phyloP scores from a whole-genome alignment of 2,797 vertebrate genomes.

The Malurus leucopterus region DNA sequence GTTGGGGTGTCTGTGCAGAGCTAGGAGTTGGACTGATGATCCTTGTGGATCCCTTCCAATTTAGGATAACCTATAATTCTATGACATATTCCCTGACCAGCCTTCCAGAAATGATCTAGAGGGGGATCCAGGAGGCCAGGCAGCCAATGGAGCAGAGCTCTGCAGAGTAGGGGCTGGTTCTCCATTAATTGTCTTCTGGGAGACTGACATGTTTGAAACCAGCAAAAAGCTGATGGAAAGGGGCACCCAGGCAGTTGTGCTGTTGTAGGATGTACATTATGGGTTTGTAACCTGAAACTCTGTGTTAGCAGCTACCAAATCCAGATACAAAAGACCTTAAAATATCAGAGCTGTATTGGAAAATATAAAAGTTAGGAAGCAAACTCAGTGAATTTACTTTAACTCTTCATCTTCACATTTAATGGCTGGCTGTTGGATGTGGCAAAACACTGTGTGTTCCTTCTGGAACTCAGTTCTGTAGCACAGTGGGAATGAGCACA shows the following conservation, averaged over 20 bases:
- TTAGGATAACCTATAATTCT: not conserved
- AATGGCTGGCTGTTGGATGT: not conserved
- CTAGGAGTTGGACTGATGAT: accelerated
- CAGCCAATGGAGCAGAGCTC: not conserved
- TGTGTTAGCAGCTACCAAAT: not conserved
- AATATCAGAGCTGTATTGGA: not conserved
- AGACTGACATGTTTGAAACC: not conserved
- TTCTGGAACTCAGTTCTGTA: not conserved
- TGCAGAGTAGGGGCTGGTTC: not conserved
- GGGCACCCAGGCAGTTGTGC: not conserved
- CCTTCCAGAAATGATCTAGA: not conserved
- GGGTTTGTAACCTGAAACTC: not conserved
- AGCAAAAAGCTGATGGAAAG: accelerated
- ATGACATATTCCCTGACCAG: not conserved
- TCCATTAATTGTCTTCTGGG: not conserved
- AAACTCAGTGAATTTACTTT: not conserved
- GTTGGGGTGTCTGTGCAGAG: not conserved
- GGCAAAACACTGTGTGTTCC: not conserved
- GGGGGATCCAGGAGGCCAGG: not conserved
- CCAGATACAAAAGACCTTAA: not conserved
- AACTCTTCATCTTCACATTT: not conserved
- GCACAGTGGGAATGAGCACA: not conserved
- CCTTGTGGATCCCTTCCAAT: not conserved
- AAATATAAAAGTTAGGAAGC: not conserved
- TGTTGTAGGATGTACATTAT: not conserved